Percentiles rank a stretch among this genome's conserved stretches.
These are phyloP conservation scores for Antheraea pernyi DNA, from an alignment of 1,140 invertebrate species.

Conservation along the genomic window DNA sequence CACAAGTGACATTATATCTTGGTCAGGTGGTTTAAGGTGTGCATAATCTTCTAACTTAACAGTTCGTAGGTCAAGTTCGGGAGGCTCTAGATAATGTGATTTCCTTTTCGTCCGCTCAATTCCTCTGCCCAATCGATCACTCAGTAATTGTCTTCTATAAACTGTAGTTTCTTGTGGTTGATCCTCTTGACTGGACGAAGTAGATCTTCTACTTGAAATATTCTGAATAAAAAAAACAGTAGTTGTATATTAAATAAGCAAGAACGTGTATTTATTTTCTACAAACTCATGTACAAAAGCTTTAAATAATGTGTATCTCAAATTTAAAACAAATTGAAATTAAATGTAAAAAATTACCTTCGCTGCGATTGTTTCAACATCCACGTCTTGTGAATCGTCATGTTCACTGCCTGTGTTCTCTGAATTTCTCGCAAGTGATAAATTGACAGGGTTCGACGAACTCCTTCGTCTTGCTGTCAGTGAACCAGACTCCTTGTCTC, in stretches of 20 bases:
- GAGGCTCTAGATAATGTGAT: conserved; percentile 81
- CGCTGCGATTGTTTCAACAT: conserved; percentile 74
- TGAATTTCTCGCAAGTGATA: conserved; percentile 72
- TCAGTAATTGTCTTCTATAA: conserved; percentile 68
- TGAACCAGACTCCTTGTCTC: conserved; percentile 79
- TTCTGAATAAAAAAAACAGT: conserved; percentile 48
- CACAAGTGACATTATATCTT: conserved; percentile 81
- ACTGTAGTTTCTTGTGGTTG: conserved; percentile 63
- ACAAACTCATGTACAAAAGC: background rate
- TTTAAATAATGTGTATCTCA: background rate
- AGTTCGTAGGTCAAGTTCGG: conserved; percentile 80
- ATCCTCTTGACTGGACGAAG: conserved; percentile 76
- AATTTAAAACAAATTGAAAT: background rate
- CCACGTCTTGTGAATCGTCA: conserved; percentile 73
- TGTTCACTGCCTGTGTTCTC: conserved; percentile 71
- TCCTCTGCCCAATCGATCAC: conserved; percentile 79
- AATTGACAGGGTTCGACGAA: conserved; percentile 86
- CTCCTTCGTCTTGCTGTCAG: conserved; percentile 78
- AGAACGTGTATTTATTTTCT: too few species aligned
- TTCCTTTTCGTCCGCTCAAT: conserved; percentile 83
- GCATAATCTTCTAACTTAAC: conserved; percentile 81
- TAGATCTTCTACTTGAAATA: conserved; percentile 69
- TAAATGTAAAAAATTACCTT: conserved; percentile 53
- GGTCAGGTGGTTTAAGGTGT: conserved; percentile 81
- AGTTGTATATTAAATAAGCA: too few species aligned